Evolutionary conservation across 2,113 vertebrate species (phyloP).

Genomic region (Spermophilus dauricus): DNA sequence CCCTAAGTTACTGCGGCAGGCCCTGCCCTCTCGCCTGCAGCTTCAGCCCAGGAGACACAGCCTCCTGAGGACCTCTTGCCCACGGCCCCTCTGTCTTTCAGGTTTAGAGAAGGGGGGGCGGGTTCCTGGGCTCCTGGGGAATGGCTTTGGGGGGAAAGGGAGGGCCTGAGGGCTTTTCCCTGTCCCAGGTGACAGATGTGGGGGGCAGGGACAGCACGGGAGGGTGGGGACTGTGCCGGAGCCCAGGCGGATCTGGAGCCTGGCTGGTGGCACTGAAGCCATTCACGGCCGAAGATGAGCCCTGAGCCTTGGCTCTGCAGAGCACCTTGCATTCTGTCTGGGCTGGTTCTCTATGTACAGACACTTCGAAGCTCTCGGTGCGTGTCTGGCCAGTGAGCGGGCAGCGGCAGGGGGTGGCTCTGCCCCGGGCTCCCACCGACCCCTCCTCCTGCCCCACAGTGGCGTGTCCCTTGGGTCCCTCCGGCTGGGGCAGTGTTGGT

Average conservation of each 20-base stretch:
- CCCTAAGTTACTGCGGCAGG: background rate
- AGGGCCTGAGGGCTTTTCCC: background rate
- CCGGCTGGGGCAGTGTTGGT: too few relatives aligned
- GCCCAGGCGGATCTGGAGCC: background rate
- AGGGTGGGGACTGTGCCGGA: background rate
- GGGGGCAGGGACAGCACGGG: background rate
- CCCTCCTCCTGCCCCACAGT: too few relatives aligned
- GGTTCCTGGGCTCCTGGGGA: background rate
- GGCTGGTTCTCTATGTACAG: background rate
- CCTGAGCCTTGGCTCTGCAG: background rate
- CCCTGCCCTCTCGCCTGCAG: too few relatives aligned
- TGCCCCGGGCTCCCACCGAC: too few relatives aligned
- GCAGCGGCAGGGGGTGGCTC: too few relatives aligned
- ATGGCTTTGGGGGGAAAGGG: background rate
- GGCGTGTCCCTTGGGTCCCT: too few relatives aligned
- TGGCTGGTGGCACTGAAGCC: too few relatives aligned
- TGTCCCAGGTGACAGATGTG: fast-evolving
- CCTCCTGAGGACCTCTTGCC: background rate
- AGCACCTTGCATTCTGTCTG: background rate
- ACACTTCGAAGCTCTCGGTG: fast-evolving
- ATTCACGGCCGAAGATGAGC: background rate
- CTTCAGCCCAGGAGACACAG: background rate
- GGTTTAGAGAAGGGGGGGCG: background rate
- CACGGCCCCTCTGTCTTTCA: background rate
- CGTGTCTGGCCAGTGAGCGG: too few relatives aligned